Evolutionary conservation across 2,797 vertebrate genomes (phyloP), one percentile per base, ranked within the genome.

Genomic region (Myoxocephalus aenaeus): DNA sequence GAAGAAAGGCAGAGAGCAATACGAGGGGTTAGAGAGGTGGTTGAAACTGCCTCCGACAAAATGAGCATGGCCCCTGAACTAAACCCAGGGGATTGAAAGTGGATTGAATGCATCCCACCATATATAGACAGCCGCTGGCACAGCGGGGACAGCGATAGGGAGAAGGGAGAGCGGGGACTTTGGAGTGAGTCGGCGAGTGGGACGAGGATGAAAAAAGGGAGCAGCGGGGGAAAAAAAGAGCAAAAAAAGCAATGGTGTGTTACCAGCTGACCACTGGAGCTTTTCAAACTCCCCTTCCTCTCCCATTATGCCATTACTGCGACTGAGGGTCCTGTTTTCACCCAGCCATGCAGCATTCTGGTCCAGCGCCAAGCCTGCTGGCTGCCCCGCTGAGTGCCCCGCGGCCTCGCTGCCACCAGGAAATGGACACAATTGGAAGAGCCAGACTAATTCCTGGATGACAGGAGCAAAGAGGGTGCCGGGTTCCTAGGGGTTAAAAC

Each of bases 51-150:
- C 82, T 82, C 65, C 15, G 67, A 90, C 91, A 91, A 93, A 93
- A 93, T 87, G 90, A 92, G 90, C 80, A 50, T 58, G 79, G 87
- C 83, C 89, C 90, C 88, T 88, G 91, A 92, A 93, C 92, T 93
- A 93, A 93, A 86, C 90, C 90, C 87, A n/a, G 79, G 87, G 90
- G 90, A 93, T 93, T 92, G 92, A 89, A 83, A 92, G 87, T 92
- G 90, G 92, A 93, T 92, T 93, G 90, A 94, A 94, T 90, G 91
- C 90, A 90, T 92, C 89, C 89, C 83, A 42, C 84, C 88, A 71
- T 83, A 87, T 90, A 92, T 88, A 91, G 91, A 89, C 79, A 83
- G 82, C 79, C 72, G 34, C 72, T 70, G 81, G 81, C 75, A 73
- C 73, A 7, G 65, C 25, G 0, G 75, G 81, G 82, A 82, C 72